These are phyloP conservation scores for Cebuella pygmaea DNA, from an alignment of 2,797 vertebrate species.

Conservation along the genomic window DNA sequence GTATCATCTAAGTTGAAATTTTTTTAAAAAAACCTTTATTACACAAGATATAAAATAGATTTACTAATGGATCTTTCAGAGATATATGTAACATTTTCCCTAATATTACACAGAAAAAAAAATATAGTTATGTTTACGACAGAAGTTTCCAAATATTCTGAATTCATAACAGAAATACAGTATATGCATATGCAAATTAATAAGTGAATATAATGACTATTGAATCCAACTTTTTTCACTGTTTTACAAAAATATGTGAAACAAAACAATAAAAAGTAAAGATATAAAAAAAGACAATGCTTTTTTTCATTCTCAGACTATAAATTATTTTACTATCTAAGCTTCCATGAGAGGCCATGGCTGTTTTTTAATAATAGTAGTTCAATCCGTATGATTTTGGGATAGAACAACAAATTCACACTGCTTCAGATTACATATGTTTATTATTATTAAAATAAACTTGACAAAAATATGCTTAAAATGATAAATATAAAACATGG, in stretches of 20 bases:
- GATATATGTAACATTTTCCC: neutral
- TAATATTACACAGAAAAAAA: neutral
- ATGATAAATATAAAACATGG: constrained; percentile 77
- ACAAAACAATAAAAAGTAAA: constrained; percentile 22
- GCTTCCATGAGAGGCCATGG: constrained; percentile 8
- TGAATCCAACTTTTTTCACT: constrained; percentile 18
- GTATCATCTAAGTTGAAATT: neutral
- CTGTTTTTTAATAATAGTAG: constrained; percentile 38
- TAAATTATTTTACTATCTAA: constrained; percentile 47
- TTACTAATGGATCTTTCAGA: constrained; percentile 3
- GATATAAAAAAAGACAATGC: neutral
- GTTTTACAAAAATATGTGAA: neutral
- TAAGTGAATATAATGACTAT: neutral
- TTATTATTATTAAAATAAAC: constrained; percentile 85
- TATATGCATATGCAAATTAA: neutral
- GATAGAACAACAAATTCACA: constrained; percentile 85
- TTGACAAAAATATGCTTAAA: constrained; percentile 82
- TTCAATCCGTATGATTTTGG: constrained; percentile 65
- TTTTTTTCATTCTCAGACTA: constrained; percentile 53
- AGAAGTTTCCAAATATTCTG: constrained; percentile 30
- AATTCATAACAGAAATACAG: neutral
- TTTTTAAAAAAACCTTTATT: neutral
- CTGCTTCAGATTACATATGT: constrained; percentile 76
- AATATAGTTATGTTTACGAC: neutral
- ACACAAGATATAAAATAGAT: neutral